phyloP scores from a whole-genome alignment of 1,140 invertebrate genomes.

The Magallana angulata region DNA sequence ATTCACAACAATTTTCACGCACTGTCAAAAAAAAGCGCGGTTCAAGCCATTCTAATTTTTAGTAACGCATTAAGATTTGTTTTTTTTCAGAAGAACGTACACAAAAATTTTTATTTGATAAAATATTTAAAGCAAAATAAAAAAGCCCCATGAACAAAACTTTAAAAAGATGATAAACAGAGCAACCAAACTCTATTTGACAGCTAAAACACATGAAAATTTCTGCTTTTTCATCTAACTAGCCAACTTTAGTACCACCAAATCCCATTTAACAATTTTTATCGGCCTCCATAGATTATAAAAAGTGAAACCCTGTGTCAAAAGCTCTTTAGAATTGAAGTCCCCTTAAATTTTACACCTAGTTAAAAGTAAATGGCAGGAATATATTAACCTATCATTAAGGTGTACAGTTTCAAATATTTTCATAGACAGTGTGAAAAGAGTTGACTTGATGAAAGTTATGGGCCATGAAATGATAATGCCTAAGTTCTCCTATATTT shows the following conservation, averaged over 20 bases:
- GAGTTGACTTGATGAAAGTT: not conserved
- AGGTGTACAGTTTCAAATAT: not conserved
- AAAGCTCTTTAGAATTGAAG: not conserved
- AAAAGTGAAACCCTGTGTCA: conserved; percentile 32
- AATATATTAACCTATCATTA: not conserved
- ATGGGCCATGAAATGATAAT: not conserved
- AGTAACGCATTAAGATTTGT: too few species aligned
- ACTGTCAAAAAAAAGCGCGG: too few species aligned
- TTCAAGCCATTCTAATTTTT: too few species aligned
- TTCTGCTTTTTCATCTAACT: conserved; percentile 1
- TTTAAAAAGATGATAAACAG: too few species aligned
- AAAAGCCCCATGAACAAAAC: too few species aligned
- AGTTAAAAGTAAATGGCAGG: conserved; percentile 1
- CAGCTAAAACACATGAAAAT: too few species aligned
- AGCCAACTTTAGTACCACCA: conserved; percentile 7
- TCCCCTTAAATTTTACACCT: conserved; percentile 24
- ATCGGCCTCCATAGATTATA: not conserved
- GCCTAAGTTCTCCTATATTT: not conserved
- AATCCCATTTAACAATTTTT: conserved; percentile 14
- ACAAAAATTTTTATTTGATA: too few species aligned
- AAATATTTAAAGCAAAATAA: too few species aligned
- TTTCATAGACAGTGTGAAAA: not conserved
- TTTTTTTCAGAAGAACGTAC: too few species aligned
- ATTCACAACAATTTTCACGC: too few species aligned
- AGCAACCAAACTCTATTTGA: too few species aligned